Base-by-base conservation (phyloP, 2,113 vertebrate species). In the Thinocorus orbignyianus region DNA sequence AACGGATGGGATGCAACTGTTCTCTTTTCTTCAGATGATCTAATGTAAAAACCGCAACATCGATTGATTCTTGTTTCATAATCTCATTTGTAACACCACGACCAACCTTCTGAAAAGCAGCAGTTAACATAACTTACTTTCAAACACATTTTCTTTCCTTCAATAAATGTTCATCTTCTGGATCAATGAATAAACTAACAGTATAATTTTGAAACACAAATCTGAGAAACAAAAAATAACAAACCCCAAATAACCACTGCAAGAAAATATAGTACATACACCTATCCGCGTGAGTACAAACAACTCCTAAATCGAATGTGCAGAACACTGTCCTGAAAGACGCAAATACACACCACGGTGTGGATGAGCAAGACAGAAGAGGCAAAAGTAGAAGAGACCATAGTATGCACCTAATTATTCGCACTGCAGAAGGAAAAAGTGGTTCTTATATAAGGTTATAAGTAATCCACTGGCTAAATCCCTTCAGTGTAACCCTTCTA, bases 171-270 rank as follows among this genome's bases (percentile, higher is more conserved):
- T 54, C 13, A 28, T 48, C 23, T 77, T 93, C 62, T 7, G 8
- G 24, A 69, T 54, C 48, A 54, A 22, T 22, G 74, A 4, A 18
- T 31, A 61, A 55, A 73, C 51, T 14, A 71, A 65, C 23, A 81
- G 74, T 10, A 37, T 6, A 22, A 84, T 48, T 92, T 86, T 20
- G 48, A 69, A 85, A 60, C 6, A 61, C 44, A 79, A 81, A 74
- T 4, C 1, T 0, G 0, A 74, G 48, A 58, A 76, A 60, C 33
- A n/a, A 89, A 93, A 79, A 58, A 14, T 14, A 39, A 52, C 0
- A 0, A 42, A 57, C 72, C 10, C 0, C 6, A 86, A 84, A 79
- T 26, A 86, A 62, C 70, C 10, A 20, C 17, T 57, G 17, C 18
- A 28, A 68, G 9, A 23, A 41, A 61, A 7, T 24, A 72, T 48